Evolutionary conservation across 2,113 vertebrate genomes (phyloP).

Genomic region (Sander lucioperca): DNA sequence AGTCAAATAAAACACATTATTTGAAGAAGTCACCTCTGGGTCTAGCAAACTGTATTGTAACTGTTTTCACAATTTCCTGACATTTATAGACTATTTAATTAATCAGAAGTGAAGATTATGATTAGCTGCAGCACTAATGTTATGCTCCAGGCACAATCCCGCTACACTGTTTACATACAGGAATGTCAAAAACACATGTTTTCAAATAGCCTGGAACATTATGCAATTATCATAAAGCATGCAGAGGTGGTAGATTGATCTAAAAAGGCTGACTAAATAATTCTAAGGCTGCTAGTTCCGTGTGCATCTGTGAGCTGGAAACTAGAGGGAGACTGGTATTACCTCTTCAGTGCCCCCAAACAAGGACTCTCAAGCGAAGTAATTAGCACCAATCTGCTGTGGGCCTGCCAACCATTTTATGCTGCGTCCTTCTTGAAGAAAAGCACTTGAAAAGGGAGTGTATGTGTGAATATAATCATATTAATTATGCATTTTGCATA

Average conservation of each 20-base stretch:
- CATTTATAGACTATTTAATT: background rate
- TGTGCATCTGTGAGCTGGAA: conserved; percentile 4
- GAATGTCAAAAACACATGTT: conserved; percentile 8
- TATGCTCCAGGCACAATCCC: no score
- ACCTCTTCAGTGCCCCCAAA: conserved; percentile 10
- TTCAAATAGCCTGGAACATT: conserved; percentile 1
- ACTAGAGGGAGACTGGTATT: background rate
- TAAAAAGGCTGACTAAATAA: conserved; percentile 26
- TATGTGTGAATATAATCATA: no score
- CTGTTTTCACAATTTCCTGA: background rate
- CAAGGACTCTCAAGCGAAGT: conserved; percentile 5
- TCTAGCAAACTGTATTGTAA: background rate
- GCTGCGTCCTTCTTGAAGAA: conserved; percentile 16
- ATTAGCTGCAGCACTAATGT: background rate
- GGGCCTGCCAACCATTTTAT: background rate
- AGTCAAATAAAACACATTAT: background rate
- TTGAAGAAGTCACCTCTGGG: background rate
- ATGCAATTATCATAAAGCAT: conserved; percentile 6
- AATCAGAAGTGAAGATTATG: background rate
- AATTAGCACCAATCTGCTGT: conserved; percentile 17
- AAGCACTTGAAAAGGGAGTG: background rate
- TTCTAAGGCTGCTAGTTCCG: background rate
- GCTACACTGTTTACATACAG: background rate
- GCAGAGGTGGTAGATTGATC: conserved; percentile 5
- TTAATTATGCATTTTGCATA: background rate